phyloP scores from a whole-genome alignment of 2,797 vertebrate species.

The Mormyrops boulengeri region DNA sequence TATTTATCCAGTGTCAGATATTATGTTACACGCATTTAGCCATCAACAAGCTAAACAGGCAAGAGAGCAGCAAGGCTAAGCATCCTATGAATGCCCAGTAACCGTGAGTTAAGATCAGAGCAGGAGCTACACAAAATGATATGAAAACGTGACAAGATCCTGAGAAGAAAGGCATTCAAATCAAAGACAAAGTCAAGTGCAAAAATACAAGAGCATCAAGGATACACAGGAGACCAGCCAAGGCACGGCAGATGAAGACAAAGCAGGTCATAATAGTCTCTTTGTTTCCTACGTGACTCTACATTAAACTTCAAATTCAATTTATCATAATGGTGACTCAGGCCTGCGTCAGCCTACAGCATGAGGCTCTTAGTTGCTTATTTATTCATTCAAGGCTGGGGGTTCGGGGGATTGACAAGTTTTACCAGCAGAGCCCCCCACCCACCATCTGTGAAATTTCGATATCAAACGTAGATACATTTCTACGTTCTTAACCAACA shows the following conservation, averaged over 20 bases:
- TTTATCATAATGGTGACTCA: background rate
- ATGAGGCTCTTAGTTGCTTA: background rate
- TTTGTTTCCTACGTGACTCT: background rate
- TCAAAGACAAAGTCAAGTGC: background rate
- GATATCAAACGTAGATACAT: background rate
- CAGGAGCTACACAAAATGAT: background rate
- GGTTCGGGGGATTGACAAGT: background rate
- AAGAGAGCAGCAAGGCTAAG: background rate
- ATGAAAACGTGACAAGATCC: background rate
- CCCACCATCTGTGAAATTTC: background rate
- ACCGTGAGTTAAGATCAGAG: background rate
- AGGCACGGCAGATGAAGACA: background rate
- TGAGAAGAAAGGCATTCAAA: background rate
- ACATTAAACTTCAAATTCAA: background rate
- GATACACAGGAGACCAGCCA: background rate
- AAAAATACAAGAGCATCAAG: background rate
- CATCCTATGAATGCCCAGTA: background rate
- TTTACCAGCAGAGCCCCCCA: background rate
- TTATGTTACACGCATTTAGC: background rate
- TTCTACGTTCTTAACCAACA: background rate
- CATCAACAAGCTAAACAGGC: background rate
- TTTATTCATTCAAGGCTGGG: background rate
- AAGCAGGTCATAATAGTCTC: background rate
- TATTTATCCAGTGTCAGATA: background rate
- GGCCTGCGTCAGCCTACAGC: background rate